phyloP scores from a whole-genome alignment of 2,113 vertebrate genomes.

The Megalops atlanticus region DNA sequence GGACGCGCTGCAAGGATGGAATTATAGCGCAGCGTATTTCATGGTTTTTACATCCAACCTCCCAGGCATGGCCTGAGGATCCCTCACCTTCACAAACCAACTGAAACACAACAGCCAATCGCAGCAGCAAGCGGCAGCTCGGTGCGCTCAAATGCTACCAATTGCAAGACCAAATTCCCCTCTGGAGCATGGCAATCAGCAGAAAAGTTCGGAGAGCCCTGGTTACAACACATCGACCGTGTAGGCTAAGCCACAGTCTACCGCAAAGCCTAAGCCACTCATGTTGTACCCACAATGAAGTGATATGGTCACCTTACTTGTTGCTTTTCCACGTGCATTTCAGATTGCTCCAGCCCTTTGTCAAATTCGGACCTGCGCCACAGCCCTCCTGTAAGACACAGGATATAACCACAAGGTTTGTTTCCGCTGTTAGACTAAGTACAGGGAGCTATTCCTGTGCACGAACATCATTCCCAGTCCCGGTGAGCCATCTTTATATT shows the following conservation, averaged over 20 bases:
- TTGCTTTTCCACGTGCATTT: background rate
- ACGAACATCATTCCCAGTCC: conserved; percentile 46
- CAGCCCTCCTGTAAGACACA: background rate
- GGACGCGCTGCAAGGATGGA: conserved; percentile 54
- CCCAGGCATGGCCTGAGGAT: conserved; percentile 25
- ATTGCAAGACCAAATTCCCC: background rate
- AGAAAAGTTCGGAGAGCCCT: background rate
- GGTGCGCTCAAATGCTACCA: too few relatives aligned
- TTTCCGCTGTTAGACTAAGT: conserved; percentile 42
- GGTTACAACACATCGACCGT: background rate
- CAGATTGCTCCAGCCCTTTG: background rate
- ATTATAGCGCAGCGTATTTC: conserved; percentile 57
- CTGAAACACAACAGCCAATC: conserved; percentile 32
- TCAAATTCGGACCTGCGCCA: background rate
- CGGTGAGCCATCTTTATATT: conserved; percentile 47
- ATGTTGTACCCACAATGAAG: background rate
- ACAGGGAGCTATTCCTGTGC: conserved; percentile 39
- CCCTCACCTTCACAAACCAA: conserved; percentile 26
- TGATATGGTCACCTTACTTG: background rate
- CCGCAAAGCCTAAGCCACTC: background rate
- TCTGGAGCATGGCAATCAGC: background rate
- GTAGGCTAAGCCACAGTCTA: background rate
- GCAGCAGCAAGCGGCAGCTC: too few relatives aligned
- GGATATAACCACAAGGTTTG: conserved; percentile 42
- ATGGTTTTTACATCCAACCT: conserved; percentile 52